phyloP scores from a whole-genome alignment of 2,113 vertebrate species.

The Dryoscopus gambensis region DNA sequence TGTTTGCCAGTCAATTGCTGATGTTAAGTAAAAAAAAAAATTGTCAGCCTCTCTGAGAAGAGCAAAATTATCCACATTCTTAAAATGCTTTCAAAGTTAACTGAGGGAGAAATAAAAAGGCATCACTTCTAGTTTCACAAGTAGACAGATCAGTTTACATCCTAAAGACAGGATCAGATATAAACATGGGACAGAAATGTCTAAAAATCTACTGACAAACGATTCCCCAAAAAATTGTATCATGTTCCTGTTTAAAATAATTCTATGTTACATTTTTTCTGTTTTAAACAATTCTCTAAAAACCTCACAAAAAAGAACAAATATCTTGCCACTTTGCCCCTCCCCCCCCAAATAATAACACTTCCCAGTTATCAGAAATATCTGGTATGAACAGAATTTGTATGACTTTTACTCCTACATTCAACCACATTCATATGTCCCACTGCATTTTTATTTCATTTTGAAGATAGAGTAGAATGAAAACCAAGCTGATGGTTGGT shows the following conservation, averaged over 20 bases:
- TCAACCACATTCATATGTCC: background rate
- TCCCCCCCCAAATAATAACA: accelerated
- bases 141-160: background rate
- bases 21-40: background rate
- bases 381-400: background rate
- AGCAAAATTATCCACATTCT: background rate
- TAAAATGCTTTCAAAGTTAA: background rate
- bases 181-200: background rate
- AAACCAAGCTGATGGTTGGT: background rate
- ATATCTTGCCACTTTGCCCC: background rate
- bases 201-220: background rate
- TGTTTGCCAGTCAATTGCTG: background rate
- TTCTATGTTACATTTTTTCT: background rate
- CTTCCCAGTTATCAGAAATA: background rate
- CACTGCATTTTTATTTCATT: background rate
- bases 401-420: background rate
- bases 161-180: background rate
- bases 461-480: background rate
- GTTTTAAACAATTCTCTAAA: background rate
- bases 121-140: background rate
- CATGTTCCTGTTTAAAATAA: background rate
- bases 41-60: background rate
- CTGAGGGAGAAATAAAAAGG: background rate
- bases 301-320: background rate
- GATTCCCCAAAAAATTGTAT: background rate